phyloP scores from a whole-genome alignment of 2,113 vertebrate species.

The Silurus meridionalis region DNA sequence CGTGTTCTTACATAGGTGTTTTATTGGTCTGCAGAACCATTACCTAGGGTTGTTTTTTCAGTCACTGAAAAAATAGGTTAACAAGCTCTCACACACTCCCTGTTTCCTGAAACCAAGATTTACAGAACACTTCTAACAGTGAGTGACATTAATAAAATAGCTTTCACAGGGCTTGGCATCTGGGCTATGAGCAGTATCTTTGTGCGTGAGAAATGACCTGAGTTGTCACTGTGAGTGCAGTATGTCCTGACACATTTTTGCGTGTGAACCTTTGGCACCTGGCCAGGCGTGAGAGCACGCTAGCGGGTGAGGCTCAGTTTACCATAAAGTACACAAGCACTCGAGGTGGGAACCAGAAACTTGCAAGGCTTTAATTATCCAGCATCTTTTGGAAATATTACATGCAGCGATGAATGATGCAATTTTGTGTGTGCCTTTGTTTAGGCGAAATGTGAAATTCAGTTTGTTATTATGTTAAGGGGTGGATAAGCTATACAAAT shows the following conservation, averaged over 20 bases:
- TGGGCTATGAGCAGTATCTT: constrained; percentile 50
- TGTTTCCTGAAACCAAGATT: constrained; percentile 51
- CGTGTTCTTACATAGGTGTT: constrained; percentile 23
- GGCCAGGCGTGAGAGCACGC: constrained; percentile 61
- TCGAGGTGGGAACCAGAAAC: constrained; percentile 20
- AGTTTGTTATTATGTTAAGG: background rate
- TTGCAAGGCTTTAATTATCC: background rate
- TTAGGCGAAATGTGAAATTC: background rate
- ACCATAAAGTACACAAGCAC: constrained; percentile 56
- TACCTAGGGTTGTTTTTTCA: constrained; percentile 50
- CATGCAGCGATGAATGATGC: background rate
- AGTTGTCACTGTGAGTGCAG: constrained; percentile 46
- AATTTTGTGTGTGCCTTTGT: background rate
- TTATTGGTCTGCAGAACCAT: constrained; percentile 49
- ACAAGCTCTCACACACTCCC: constrained; percentile 50
- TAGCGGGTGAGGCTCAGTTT: constrained; percentile 56
- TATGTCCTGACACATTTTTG: constrained; percentile 62
- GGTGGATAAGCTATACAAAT: background rate
- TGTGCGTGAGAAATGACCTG: constrained; percentile 61
- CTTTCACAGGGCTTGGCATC: constrained; percentile 51
- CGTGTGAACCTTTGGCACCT: constrained; percentile 70
- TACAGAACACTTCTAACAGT: constrained; percentile 24
- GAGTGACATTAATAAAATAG: constrained; percentile 50
- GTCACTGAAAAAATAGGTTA: constrained; percentile 49
- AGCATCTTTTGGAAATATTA: background rate